Percentiles rank a stretch among this genome's conserved stretches.
Evolutionary conservation across 2,888 invertebrate genomes (phyloP).

Genomic region (Leucoma salicis): DNA sequence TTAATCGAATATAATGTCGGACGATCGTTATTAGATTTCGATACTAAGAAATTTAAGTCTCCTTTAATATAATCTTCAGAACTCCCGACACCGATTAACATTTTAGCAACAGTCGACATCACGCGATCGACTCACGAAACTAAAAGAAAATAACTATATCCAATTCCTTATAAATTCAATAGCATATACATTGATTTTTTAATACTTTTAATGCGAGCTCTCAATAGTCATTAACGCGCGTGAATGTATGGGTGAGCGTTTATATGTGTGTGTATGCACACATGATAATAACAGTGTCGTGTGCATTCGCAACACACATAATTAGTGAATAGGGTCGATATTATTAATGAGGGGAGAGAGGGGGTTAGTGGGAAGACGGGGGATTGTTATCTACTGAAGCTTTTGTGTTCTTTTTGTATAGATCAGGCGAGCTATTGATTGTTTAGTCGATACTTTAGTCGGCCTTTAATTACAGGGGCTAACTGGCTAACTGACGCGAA

Average conservation of each 20-base stretch:
- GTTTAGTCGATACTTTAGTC: constrained; percentile 72
- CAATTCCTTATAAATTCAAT: constrained; percentile 48
- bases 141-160: constrained; percentile 65
- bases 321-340: constrained; percentile 80
- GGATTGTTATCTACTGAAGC: constrained; percentile 77
- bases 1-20: constrained; percentile 19
- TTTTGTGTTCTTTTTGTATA: constrained; percentile 78
- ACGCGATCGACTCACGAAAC: constrained; percentile 64
- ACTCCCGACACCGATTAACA: constrained; percentile 66
- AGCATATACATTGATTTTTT: constrained; percentile 68
- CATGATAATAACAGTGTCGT: constrained; percentile 33
- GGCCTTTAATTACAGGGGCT: constrained; percentile 76
- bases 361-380: constrained; percentile 45
- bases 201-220: constrained; percentile 68
- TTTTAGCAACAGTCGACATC: constrained; percentile 62
- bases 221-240: constrained; percentile 55
- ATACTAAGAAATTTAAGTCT: constrained; percentile 54
- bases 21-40: constrained; percentile 33
- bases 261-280: constrained; percentile 16
- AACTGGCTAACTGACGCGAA: constrained; percentile 67
- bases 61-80: constrained; percentile 61
- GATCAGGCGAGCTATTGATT: constrained; percentile 69
- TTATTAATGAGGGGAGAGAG: constrained; percentile 77
- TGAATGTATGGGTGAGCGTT: constrained; percentile 32
- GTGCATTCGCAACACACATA: constrained; percentile 81